Conservation (phyloP, 2,888 invertebrate genomes). For the Tachystola acroxantha region DNA sequence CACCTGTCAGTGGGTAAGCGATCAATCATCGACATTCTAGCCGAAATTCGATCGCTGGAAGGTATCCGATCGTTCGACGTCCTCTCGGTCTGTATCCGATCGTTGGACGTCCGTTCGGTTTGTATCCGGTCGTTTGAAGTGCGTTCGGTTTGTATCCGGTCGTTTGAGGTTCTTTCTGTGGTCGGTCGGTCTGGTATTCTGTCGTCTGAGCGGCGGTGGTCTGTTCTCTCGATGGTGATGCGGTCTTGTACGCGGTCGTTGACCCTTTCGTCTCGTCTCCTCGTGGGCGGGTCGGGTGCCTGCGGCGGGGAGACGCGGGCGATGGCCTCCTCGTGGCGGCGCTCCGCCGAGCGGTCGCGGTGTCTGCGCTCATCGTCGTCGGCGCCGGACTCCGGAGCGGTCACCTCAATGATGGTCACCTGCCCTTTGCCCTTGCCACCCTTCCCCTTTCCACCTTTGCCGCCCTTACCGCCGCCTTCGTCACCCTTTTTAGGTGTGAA, state of each 20-base stretch:
- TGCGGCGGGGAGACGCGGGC: conserved; percentile 55
- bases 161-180: conserved; percentile 22
- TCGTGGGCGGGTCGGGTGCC: conserved; percentile 22
- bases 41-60: conserved; percentile 18
- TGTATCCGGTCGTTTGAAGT: conserved; percentile 18
- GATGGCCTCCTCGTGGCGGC: conserved; percentile 58
- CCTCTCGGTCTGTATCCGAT: conserved; percentile 29
- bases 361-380: conserved; percentile 64
- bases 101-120: conserved; percentile 26
- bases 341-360: conserved; percentile 49
- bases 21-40: conserved; percentile 19
- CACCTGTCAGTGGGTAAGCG: conserved; percentile 17
- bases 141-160: conserved; percentile 18
- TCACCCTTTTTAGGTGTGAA: conserved; percentile 79
- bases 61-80: conserved; percentile 28
- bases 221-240: conserved; percentile 32
- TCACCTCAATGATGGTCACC: conserved; percentile 83
- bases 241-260: conserved; percentile 39
- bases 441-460: conserved; percentile 85
- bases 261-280: conserved; percentile 12
- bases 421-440: conserved; percentile 85
- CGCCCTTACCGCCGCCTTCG: conserved; percentile 84
- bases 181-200: conserved; percentile 13
- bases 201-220: conserved; percentile 39
- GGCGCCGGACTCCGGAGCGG: conserved; percentile 52